A percentile compares a stretch with the other conserved stretches of the same genome.
These are phyloP conservation scores for Stratiomys singularior DNA, from an alignment of 2,888 invertebrate species.

Conservation along the genomic window DNA sequence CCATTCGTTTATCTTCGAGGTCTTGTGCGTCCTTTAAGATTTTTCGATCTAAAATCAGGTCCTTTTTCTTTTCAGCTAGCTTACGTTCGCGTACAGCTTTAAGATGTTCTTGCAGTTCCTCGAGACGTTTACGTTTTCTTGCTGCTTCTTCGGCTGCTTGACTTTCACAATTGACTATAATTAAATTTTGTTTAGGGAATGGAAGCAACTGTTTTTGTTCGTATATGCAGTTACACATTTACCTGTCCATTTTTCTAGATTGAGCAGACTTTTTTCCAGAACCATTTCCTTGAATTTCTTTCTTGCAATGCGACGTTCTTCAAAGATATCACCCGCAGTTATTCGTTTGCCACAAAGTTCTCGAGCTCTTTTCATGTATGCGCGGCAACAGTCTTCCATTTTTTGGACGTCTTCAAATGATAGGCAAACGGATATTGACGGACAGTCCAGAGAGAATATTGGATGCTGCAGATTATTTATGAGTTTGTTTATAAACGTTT, in stretches of 20 bases:
- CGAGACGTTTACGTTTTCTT: slow-evolving; percentile 56
- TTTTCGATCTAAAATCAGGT: slow-evolving; percentile 58
- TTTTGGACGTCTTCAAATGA: slow-evolving; percentile 59
- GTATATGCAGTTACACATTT: neutral
- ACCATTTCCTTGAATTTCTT: slow-evolving; percentile 69
- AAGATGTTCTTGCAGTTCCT: slow-evolving; percentile 58
- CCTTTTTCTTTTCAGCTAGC: slow-evolving; percentile 58
- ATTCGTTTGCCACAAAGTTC: slow-evolving; percentile 67
- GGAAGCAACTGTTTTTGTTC: neutral
- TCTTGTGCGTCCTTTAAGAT: slow-evolving; percentile 57
- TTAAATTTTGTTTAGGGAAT: neutral
- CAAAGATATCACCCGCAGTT: slow-evolving; percentile 67
- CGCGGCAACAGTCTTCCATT: slow-evolving; percentile 54
- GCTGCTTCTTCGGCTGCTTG: slow-evolving; percentile 52
- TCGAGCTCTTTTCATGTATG: slow-evolving; percentile 56
- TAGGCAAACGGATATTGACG: slow-evolving; percentile 60
- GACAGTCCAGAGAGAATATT: slow-evolving; percentile 59
- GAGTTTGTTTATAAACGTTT: too few relatives aligned
- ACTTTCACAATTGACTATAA: slow-evolving; percentile 54
- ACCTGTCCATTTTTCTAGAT: slow-evolving; percentile 60
- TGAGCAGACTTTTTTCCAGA: slow-evolving; percentile 61
- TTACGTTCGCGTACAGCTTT: slow-evolving; percentile 58
- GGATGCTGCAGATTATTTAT: slow-evolving; percentile 59
- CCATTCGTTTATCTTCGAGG: slow-evolving; percentile 57
- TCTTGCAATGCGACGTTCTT: slow-evolving; percentile 66